Base-by-base conservation (phyloP, 2,888 invertebrate species). In the Lasioglossum malachurum region DNA sequence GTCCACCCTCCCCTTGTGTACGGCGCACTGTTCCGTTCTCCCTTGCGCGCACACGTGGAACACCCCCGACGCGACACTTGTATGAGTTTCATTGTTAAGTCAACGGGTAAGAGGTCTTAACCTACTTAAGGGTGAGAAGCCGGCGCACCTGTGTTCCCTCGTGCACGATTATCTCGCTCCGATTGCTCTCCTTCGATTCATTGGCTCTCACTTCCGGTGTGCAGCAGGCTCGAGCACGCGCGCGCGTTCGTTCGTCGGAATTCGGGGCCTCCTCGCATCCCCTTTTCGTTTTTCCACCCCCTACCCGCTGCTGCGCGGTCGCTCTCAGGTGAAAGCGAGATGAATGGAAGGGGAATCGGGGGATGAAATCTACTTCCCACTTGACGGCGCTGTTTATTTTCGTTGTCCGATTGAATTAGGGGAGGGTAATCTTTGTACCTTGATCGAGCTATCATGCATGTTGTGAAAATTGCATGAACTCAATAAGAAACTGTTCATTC, bases 41-140 rank as follows among this genome's bases (percentile, higher is more conserved):
- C 10, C 41, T 12, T 10, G 12, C 27, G n/a, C 19, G 69, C 27
- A 64, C 73, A 64, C 74, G 60, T n/a, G 64, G 35, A 84, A 75
- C n/a, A 44, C 38, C 23, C 71, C 38, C 38, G 71, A 41, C 27
- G 76, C 64, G 10, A 27, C 19, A 64, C 27, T 53, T 31, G 67
- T 8, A 41, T 41, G 41, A 53, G 74, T 74, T 74, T 74, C 74
- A 69, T 46, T 46, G 27, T 44, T 64, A 57, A 44, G n/a, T 71
- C n/a, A 67, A 67, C n/a, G 75, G 19, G 14, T 69, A 57, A 69
- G 67, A 49, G 41, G 60, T 83, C 53, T 64, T 31, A 69, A 77
- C 67, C 57, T 27, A n/a, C 38, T 64, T 71, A 53, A 71, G 64
- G 75, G 74, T 19, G 44, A 38, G 44, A 60, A 72, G 60, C 38